Evolutionary conservation across 2,888 invertebrate species (phyloP).

Genomic region (Drosophila sordidula): DNA sequence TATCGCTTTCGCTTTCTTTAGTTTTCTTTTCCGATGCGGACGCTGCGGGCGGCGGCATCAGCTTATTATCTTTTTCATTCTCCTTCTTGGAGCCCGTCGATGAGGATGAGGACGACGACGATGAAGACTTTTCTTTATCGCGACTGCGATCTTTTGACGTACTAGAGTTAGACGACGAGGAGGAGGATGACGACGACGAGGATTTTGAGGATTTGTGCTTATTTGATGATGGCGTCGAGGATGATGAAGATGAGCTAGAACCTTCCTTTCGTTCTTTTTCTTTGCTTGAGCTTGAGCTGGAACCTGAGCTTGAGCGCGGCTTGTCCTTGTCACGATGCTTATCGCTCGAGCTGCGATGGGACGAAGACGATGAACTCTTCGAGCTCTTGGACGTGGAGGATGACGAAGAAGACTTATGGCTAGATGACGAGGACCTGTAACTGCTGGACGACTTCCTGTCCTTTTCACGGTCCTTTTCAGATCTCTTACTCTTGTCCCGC

Average conservation of each 20-base stretch:
- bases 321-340: conserved; percentile 85
- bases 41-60: conserved; percentile 87
- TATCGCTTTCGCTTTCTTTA: conserved; percentile 84
- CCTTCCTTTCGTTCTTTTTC: conserved; percentile 84
- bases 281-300: conserved; percentile 83
- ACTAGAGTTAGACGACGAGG: conserved; percentile 71
- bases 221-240: conserved; percentile 64
- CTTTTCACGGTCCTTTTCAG: conserved; percentile 83
- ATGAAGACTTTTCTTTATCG: conserved; percentile 80
- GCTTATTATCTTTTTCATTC: conserved; percentile 89
- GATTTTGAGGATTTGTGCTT: conserved; percentile 76
- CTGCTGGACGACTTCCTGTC: conserved; percentile 78
- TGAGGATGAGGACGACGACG: conserved; percentile 7
- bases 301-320: conserved; percentile 73
- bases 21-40: conserved; percentile 88
- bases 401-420: conserved; percentile 84
- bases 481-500: conserved; percentile 70
- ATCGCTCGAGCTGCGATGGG: conserved; percentile 82
- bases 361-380: conserved; percentile 80
- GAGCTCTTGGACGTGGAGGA: conserved; percentile 84
- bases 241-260: conserved; percentile 60
- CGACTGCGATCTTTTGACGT: conserved; percentile 86
- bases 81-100: conserved; percentile 60
- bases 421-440: conserved; percentile 82
- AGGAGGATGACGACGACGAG: conserved; percentile 71